Percentiles rank a stretch among this genome's conserved stretches.
Conservation (phyloP, 2,797 vertebrate species). For the Sebastes cheni region DNA sequence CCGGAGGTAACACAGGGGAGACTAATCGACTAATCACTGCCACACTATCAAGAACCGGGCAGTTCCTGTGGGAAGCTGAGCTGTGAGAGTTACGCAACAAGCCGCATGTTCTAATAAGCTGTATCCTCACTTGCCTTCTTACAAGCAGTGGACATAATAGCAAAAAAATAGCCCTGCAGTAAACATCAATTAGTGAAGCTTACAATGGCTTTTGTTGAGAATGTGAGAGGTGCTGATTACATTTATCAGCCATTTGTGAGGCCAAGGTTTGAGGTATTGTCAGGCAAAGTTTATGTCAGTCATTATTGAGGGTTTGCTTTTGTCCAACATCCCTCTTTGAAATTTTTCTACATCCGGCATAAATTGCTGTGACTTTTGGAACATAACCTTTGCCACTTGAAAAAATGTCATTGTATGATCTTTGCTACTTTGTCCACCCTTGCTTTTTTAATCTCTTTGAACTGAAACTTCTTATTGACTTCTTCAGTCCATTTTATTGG, state of each 20-base stretch:
- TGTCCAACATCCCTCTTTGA: neutral
- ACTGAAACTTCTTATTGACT: neutral
- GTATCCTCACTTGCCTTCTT: neutral
- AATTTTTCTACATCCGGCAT: neutral
- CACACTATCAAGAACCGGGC: conserved; percentile 7
- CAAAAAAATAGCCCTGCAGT: neutral
- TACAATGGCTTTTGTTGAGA: neutral
- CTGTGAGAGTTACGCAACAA: conserved; percentile 12
- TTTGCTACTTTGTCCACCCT: neutral
- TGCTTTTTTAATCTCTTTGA: neutral
- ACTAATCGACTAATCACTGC: conserved; percentile 45
- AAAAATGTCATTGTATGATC: neutral
- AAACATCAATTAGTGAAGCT: neutral
- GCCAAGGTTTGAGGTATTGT: neutral
- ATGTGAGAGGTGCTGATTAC: neutral
- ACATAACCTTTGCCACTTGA: neutral
- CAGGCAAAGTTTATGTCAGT: neutral
- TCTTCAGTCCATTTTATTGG: neutral
- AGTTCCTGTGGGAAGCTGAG: conserved; percentile 9
- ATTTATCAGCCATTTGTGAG: neutral
- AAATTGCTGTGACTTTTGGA: neutral
- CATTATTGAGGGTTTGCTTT: neutral
- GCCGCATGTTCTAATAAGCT: neutral
- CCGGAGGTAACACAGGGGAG: conserved; percentile 31
- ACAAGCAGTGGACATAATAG: neutral